Base-by-base conservation (phyloP, 2,888 invertebrate genomes). In the Drosophila helvetica region DNA sequence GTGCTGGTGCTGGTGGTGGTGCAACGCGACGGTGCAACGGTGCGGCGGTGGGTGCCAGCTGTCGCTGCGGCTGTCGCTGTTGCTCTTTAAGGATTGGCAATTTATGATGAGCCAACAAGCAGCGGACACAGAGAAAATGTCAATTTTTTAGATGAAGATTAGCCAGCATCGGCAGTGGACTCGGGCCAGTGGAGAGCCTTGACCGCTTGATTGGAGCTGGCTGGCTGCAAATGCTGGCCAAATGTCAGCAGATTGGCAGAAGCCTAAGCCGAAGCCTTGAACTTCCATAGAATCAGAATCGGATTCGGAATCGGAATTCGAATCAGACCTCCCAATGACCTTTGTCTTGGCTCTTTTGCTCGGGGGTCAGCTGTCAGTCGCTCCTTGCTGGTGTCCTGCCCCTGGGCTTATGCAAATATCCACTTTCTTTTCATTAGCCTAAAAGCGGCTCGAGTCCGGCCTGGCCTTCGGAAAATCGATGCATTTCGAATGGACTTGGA, bases 401-500 rank as follows among this genome's bases (percentile, higher is more conserved):
- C 17, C 12, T 33, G 27, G 47, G 33, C 54, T 56, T 56, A 55
- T 64, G 60, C 53, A 62, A 64, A 53, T 64, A 47, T 65, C 58
- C 47, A 62, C 61, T 78, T 53, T 55, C 62, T 52, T 66, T 79
- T 81, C 72, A 87, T 79, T 80, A 58, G 62, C 38, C 58, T 75
- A 68, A 85, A 59, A 87, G 61, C 65, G 51, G 52, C 38, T 38
- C 38, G 2, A 38, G 2, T 6, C 6, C 51, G 55, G 47, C 52
- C 30, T 59, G 43, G 50, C 65, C 66, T 22, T 46, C 58, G 42
- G 48, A 61, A 81, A 85, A 87, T 89, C 86, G 66, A 88, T 84
- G 86, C 86, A 88, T 63, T 88, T 81, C 65, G 30, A 79, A 86
- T 88, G 63, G 66, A 85, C 76, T 75, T 51, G 53, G 51, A 19